phyloP scores from a whole-genome alignment of 2,797 vertebrate species.

The Staurois parvus region DNA sequence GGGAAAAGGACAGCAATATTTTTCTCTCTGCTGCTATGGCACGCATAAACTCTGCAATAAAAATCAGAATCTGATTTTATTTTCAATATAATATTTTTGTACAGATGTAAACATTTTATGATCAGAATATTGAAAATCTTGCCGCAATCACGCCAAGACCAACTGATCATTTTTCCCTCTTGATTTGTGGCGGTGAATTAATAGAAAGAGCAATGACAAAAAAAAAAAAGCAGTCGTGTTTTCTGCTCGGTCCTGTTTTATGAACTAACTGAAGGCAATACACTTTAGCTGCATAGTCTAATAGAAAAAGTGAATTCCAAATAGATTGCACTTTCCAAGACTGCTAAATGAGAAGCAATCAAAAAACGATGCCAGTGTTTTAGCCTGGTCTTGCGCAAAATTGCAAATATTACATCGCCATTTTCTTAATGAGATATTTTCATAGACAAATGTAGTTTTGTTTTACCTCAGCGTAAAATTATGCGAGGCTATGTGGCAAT shows the following conservation, averaged over 20 bases:
- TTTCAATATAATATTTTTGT: slow-evolving; percentile 4
- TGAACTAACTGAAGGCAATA: slow-evolving; percentile 50
- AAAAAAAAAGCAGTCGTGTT: background rate
- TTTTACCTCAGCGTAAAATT: slow-evolving; percentile 39
- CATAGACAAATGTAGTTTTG: slow-evolving; percentile 49
- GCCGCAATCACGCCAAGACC: background rate
- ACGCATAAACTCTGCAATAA: background rate
- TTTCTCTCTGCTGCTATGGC: background rate
- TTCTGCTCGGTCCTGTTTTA: slow-evolving; percentile 17
- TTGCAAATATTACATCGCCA: slow-evolving; percentile 49
- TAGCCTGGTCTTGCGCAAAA: slow-evolving; percentile 45
- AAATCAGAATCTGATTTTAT: slow-evolving; percentile 12
- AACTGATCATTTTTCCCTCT: slow-evolving; percentile 3
- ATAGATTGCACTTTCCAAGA: slow-evolving; percentile 36
- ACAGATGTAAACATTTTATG: background rate
- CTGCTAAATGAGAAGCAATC: slow-evolving; percentile 53
- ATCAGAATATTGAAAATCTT: slow-evolving; percentile 10
- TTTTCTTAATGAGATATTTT: slow-evolving; percentile 52
- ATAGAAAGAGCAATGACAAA: background rate
- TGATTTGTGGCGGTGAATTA: slow-evolving; percentile 25
- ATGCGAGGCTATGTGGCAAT: slow-evolving; percentile 32
- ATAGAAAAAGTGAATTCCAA: slow-evolving; percentile 40
- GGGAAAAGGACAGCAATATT: background rate
- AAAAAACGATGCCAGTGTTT: slow-evolving; percentile 43
- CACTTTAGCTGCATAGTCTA: slow-evolving; percentile 23